phyloP scores from a whole-genome alignment of 2,113 vertebrate genomes.

The Peromyscus leucopus region DNA sequence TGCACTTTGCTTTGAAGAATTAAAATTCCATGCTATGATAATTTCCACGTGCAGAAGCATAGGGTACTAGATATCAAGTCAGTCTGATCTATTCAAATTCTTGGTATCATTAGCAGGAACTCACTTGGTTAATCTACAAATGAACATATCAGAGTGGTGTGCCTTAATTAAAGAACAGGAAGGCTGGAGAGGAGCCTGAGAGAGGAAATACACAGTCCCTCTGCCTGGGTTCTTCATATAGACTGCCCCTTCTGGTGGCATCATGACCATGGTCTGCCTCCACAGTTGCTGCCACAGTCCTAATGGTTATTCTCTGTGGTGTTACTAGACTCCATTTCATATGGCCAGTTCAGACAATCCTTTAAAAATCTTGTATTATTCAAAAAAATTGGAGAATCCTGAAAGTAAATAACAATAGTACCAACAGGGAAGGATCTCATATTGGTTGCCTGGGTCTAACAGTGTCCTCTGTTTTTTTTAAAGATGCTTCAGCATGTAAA shows the following conservation, averaged over 20 bases:
- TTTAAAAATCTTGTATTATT: background rate
- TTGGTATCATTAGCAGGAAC: background rate
- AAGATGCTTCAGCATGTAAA: background rate
- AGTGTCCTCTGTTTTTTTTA: slow-evolving; percentile 4
- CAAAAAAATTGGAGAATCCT: background rate
- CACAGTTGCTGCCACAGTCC: background rate
- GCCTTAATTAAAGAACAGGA: background rate
- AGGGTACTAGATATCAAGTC: background rate
- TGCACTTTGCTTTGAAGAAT: slow-evolving; percentile 1
- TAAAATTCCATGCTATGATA: background rate
- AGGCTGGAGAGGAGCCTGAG: background rate
- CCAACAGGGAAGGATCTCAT: background rate
- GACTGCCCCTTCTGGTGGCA: background rate
- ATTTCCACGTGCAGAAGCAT: background rate
- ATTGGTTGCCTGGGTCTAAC: background rate
- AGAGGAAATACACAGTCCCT: background rate
- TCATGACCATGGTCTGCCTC: background rate
- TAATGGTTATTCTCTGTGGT: background rate
- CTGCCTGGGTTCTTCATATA: background rate
- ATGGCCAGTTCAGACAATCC: background rate
- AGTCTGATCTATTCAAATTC: background rate
- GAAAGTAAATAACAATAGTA: background rate
- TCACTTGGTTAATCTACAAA: background rate
- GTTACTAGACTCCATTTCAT: background rate
- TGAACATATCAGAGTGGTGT: background rate